Percentiles rank a stretch among this genome's conserved stretches.
Conservation (phyloP, 2,113 vertebrate species). For the Hippolais icterina region DNA sequence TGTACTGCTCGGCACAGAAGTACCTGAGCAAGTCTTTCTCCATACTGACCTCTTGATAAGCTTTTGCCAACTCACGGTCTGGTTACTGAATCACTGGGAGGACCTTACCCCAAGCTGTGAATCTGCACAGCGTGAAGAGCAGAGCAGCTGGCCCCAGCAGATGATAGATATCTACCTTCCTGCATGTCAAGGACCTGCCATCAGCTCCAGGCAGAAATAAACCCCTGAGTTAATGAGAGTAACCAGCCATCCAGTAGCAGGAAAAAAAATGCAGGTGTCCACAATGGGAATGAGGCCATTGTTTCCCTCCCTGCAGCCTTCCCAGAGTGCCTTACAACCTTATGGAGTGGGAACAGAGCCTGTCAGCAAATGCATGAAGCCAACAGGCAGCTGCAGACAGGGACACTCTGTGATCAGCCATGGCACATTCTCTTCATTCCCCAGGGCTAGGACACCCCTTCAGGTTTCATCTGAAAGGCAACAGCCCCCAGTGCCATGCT, state of each 20-base stretch:
- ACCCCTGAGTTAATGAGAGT: not conserved
- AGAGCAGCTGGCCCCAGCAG: conserved; percentile 57
- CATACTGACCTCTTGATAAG: conserved; percentile 1
- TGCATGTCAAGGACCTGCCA: conserved; percentile 15
- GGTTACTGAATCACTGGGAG: not conserved
- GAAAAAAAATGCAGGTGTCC: not conserved
- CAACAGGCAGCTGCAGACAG: not conserved
- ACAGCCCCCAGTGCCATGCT: fast-evolving
- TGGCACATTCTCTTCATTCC: not conserved
- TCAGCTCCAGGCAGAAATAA: conserved; percentile 21
- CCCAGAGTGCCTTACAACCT: not conserved
- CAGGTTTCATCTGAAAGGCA: not conserved
- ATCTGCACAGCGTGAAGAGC: not conserved
- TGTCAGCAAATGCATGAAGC: not conserved
- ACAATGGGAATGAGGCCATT: not conserved
- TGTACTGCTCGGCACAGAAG: not conserved
- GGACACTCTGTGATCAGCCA: not conserved
- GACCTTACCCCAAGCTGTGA: conserved; percentile 47
- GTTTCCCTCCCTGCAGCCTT: not conserved
- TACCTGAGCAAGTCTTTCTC: not conserved
- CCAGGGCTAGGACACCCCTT: not conserved
- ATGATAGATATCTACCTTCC: conserved; percentile 56
- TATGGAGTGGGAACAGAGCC: not conserved
- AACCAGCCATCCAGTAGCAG: not conserved
- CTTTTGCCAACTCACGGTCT: conserved; percentile 31